phyloP scores from a whole-genome alignment of 2,888 invertebrate genomes.

The Drosophila kanekoi region DNA sequence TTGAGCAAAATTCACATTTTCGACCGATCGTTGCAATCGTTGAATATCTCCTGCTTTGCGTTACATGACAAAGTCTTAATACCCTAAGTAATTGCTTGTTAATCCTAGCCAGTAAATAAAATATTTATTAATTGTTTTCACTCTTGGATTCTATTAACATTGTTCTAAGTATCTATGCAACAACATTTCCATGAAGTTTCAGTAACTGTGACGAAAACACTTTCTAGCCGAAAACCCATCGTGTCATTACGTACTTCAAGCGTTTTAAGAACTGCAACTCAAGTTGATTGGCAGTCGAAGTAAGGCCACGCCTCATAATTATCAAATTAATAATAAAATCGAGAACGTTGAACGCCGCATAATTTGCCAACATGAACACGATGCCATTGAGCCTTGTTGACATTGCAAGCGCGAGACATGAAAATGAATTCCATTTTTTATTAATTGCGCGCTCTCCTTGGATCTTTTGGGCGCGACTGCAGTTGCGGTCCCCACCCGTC shows the following conservation, averaged over 20 bases:
- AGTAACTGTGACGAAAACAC: too few species aligned
- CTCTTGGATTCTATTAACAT: too few species aligned
- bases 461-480: slow-evolving; percentile 19
- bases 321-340: slow-evolving; percentile 54
- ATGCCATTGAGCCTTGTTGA: slow-evolving; percentile 39
- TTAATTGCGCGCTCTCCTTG: slow-evolving; percentile 61
- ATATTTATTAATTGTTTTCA: too few species aligned
- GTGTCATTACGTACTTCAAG: background rate
- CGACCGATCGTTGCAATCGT: too few species aligned
- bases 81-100: too few species aligned
- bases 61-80: too few species aligned
- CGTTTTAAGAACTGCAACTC: slow-evolving; percentile 21
- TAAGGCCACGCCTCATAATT: slow-evolving; percentile 24
- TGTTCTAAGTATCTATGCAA: too few species aligned
- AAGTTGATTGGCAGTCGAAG: slow-evolving; percentile 30
- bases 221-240: background rate
- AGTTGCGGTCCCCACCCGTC: background rate
- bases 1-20: too few species aligned
- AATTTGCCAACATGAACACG: slow-evolving; percentile 48
- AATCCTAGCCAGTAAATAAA: too few species aligned
- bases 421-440: slow-evolving; percentile 69
- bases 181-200: too few species aligned
- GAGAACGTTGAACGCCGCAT: slow-evolving; percentile 35
- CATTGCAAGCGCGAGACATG: slow-evolving; percentile 44
- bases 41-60: too few species aligned